Evolutionary conservation across 2,888 invertebrate genomes (phyloP), one percentile per base, ranked within the genome.

Genomic region (Zeuzera pyrina): DNA sequence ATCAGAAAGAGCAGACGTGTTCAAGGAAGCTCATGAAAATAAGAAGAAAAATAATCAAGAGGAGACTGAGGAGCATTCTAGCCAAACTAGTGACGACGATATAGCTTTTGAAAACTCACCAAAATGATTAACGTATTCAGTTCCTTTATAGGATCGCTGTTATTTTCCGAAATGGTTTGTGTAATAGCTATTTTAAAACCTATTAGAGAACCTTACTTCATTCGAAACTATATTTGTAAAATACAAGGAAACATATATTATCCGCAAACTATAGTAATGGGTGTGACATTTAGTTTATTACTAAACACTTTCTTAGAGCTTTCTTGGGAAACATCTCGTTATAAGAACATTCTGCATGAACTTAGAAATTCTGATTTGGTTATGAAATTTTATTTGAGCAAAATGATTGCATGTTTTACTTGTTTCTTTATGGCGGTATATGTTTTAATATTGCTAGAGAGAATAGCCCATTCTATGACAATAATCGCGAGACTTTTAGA

Each of bases 51-150:
- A n/a, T n/a, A n/a, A n/a, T n/a, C n/a, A n/a, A n/a, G n/a, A n/a
- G n/a, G n/a, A n/a, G n/a, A n/a, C n/a, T n/a, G n/a, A n/a, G n/a
- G n/a, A n/a, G n/a, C n/a, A n/a, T n/a, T n/a, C n/a, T n/a, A n/a
- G n/a, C n/a, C n/a, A n/a, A n/a, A n/a, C n/a, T n/a, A n/a, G n/a
- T n/a, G n/a, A n/a, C n/a, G n/a, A n/a, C n/a, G n/a, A n/a, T n/a
- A n/a, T n/a, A n/a, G n/a, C n/a, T n/a, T n/a, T n/a, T n/a, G n/a
- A 6, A 13, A 12, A 23, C 32, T 27, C 24, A 15, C 11, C 22
- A 48, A 41, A 36, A 74, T 73, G 72, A 52, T 68, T 10, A 66
- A 67, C 36, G 28, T 69, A 23, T 70, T 62, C 32, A 63, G 60
- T 30, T 38, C 46, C 5, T 10, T 59, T 11, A 37, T 56, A 3